Conservation (phyloP, 2,888 invertebrate genomes). For the Drosophila paranaensis region DNA sequence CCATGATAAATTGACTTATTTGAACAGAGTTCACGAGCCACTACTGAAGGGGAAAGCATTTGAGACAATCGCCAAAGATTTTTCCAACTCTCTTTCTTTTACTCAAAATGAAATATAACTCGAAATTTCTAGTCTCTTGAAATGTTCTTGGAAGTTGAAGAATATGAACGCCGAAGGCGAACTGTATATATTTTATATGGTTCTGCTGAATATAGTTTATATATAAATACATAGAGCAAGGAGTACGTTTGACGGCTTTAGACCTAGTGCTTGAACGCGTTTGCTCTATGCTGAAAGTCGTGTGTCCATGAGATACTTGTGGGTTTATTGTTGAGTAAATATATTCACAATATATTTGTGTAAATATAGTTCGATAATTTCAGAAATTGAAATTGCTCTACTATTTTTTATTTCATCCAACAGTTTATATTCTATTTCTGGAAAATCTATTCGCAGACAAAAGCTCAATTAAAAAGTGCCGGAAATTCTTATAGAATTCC, state of each 20-base stretch:
- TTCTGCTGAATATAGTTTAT: background rate
- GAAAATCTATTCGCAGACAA: too few species aligned
- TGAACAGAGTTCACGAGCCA: background rate
- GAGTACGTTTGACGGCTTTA: too few species aligned
- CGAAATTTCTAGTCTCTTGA: background rate
- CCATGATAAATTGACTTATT: slow-evolving; percentile 6
- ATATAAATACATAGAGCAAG: background rate
- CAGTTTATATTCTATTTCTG: too few species aligned
- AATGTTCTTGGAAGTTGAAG: background rate
- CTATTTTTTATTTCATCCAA: too few species aligned
- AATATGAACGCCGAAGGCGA: background rate
- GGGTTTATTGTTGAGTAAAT: background rate
- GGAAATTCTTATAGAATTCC: too few species aligned
- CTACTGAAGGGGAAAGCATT: background rate
- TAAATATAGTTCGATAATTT: background rate
- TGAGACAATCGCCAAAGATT: background rate
- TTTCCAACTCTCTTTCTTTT: background rate
- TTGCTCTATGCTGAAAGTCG: background rate
- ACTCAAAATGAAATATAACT: background rate
- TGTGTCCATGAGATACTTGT: background rate
- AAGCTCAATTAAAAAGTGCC: too few species aligned
- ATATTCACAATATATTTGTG: background rate
- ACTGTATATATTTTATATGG: background rate
- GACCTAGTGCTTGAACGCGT: background rate
- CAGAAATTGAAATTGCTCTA: too few species aligned